Evolutionary conservation across 2,888 invertebrate genomes (phyloP), one percentile per base, ranked within the genome.

Genomic region (Lissocephala sabroskyi): DNA sequence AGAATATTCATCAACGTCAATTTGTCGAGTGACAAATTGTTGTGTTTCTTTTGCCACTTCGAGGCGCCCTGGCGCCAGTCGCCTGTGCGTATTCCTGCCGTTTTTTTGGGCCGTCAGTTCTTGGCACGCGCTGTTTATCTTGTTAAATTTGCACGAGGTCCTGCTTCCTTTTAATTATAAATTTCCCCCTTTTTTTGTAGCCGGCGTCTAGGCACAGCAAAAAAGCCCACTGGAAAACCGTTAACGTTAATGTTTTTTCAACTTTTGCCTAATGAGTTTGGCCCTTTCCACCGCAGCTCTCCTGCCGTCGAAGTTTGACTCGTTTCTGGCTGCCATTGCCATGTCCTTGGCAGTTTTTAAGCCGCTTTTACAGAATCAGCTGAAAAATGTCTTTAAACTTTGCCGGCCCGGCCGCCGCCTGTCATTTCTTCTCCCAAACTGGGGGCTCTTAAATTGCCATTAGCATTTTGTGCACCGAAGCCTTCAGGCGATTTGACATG

Each of bases 141-240:
- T 67, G 58, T 63, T 65, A 62, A 53, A 58, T 49, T 55, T 54
- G 55, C 45, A 16, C 1, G 29, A 11, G 32, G 29, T 16, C 1
- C 10, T 43, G 32, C 30, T 70, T 55, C 55, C 41, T 59, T 73
- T 70, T 70, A 74, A 70, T 70, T 70, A 70, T 74, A 66, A 62
- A 62, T 66, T 71, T 39, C 11, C 18, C 29, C 52, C 45, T n/a
- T n/a, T n/a, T n/a, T n/a, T n/a, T n/a, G n/a, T n/a, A n/a, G n/a
- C n/a, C n/a, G n/a, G n/a, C n/a, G n/a, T n/a, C n/a, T n/a, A n/a
- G n/a, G n/a, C n/a, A n/a, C n/a, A 5, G 23, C 4, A 23, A 16
- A 35, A 17, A 16, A 2, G 9, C 14, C n/a, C n/a, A n/a, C 33
- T 33, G 33, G 5, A 33, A 14, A 39, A 23, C 11, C 26, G 11